Evolutionary conservation across 2,113 vertebrate genomes (phyloP).

Genomic region (Strix uralensis): DNA sequence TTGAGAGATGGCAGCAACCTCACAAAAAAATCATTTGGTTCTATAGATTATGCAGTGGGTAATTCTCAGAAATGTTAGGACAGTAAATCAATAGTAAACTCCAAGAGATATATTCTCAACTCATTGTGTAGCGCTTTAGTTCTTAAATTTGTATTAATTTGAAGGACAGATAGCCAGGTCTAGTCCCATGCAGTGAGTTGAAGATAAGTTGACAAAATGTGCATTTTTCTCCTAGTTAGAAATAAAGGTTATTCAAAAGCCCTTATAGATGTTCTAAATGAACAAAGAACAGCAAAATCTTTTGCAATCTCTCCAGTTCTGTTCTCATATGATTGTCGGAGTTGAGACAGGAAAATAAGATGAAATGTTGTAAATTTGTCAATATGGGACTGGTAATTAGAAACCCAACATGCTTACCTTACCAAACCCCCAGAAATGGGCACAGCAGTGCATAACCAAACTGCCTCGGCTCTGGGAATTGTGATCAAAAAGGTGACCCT

Average conservation of each 20-base stretch:
- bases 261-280: background rate
- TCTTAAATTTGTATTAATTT: conserved; percentile 40
- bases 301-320: background rate
- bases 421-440: background rate
- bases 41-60: conserved; percentile 36
- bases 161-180: background rate
- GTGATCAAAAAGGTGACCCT: background rate
- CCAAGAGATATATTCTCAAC: background rate
- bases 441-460: background rate
- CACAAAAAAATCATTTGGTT: background rate
- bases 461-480: background rate
- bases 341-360: background rate
- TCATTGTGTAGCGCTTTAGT: conserved; percentile 25
- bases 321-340: background rate
- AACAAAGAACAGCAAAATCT: background rate
- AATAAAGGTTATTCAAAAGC: conserved; percentile 33
- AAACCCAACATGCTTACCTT: background rate
- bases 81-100: conserved; percentile 55
- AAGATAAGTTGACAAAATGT: conserved; percentile 27
- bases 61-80: conserved; percentile 47
- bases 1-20: conserved; percentile 9
- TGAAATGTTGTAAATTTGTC: background rate
- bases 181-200: background rate
- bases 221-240: background rate
- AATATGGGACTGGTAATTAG: background rate